Evolutionary conservation across 2,888 invertebrate genomes (phyloP).

Genomic region (Shargacucullia verbasci): DNA sequence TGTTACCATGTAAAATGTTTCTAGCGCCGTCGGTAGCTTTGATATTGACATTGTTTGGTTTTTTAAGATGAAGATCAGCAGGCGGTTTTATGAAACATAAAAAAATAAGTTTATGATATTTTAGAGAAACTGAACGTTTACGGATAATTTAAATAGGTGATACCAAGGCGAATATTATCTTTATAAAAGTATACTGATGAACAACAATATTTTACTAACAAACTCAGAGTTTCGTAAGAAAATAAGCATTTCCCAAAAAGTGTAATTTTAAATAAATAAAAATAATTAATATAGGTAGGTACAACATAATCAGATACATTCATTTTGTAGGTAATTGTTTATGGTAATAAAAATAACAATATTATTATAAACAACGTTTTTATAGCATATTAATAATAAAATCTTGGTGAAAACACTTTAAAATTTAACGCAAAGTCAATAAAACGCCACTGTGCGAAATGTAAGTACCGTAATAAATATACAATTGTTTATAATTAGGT

Average conservation of each 20-base stretch:
- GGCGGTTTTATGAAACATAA: constrained; percentile 41
- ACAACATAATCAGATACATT: constrained; percentile 1
- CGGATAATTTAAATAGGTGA: constrained; percentile 14
- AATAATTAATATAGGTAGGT: no score
- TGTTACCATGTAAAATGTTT: constrained; percentile 36
- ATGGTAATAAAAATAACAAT: constrained; percentile 10
- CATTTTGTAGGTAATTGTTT: constrained; percentile 3
- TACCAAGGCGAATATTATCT: not conserved
- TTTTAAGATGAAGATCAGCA: constrained; percentile 47
- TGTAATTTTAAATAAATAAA: not conserved
- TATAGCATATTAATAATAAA: constrained; percentile 34
- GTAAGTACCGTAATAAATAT: constrained; percentile 74
- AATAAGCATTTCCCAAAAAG: not conserved
- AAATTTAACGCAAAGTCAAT: constrained; percentile 53
- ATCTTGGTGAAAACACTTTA: constrained; percentile 50
- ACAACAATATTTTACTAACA: constrained; percentile 16
- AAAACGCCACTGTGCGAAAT: constrained; percentile 55
- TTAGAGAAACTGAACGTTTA: constrained; percentile 12
- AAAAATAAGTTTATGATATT: constrained; percentile 33
- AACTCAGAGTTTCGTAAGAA: not conserved
- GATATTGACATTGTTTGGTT: constrained; percentile 55
- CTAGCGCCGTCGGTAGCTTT: constrained; percentile 28
- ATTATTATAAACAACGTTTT: constrained; percentile 17
- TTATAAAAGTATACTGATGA: not conserved
- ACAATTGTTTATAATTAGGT: constrained; percentile 79